Conservation (phyloP, 2,888 invertebrate genomes). For the Mechanitis messenoides region DNA sequence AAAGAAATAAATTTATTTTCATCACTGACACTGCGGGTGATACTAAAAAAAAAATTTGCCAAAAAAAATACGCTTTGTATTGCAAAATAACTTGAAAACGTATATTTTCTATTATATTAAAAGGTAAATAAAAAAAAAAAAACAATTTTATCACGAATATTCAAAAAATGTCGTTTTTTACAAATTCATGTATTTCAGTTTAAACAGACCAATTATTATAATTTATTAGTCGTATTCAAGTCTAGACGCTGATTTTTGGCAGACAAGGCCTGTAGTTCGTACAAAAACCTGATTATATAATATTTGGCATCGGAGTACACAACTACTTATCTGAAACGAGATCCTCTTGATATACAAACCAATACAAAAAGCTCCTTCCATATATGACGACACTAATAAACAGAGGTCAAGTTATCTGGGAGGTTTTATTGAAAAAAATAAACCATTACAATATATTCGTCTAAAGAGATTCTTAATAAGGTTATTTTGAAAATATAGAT, state of each 20-base stretch:
- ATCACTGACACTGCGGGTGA: slow-evolving; percentile 15
- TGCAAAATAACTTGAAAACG: slow-evolving; percentile 5
- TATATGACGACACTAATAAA: too few relatives aligned
- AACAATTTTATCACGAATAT: too few relatives aligned
- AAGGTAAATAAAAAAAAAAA: too few relatives aligned
- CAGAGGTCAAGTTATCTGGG: too few relatives aligned
- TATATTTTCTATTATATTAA: background rate
- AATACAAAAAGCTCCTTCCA: too few relatives aligned
- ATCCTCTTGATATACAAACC: slow-evolving; percentile 23
- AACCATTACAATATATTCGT: too few relatives aligned
- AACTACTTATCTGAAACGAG: slow-evolving; percentile 27
- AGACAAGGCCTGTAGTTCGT: slow-evolving; percentile 46
- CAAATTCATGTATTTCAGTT: too few relatives aligned
- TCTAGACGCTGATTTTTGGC: slow-evolving; percentile 64
- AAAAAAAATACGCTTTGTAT: slow-evolving; percentile 10
- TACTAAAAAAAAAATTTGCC: background rate
- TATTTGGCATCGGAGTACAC: slow-evolving; percentile 12
- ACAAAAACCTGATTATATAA: slow-evolving; percentile 16
- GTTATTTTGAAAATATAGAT: too few relatives aligned
- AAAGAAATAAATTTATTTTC: slow-evolving; percentile 20
- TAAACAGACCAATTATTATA: slow-evolving; percentile 40
- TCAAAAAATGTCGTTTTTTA: too few relatives aligned
- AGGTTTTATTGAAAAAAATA: too few relatives aligned
- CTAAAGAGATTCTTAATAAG: too few relatives aligned
- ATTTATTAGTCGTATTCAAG: slow-evolving; percentile 49